Base-by-base conservation (phyloP, 2,113 vertebrate species). In the Oophaga pumilio region DNA sequence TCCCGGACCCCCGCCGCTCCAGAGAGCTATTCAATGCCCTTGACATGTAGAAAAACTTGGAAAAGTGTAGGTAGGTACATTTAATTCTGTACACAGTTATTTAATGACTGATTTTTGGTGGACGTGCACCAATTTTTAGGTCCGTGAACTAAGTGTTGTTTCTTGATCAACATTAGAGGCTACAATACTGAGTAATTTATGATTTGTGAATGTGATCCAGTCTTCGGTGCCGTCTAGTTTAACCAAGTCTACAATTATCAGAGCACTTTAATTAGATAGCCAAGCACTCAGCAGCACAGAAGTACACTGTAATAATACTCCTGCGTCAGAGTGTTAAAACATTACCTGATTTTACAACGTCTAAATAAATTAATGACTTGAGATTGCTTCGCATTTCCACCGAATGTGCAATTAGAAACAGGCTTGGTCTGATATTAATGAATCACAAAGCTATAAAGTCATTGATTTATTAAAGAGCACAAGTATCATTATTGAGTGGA, bases 231-330 rank as follows among this genome's bases (percentile, higher is more conserved):
- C n/a, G 17, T 53, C n/a, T 69, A 26, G 49, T 66, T 84, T 71
- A 84, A 69, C n/a, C 50, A 71, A 84, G 64, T 71, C 60, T 82
- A 71, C 66, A 69, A 84, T 84, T 84, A 57, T 50, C 17, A 53
- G 49, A 69, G 43, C 43, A 71, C 43, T 71, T 56, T 84, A 84
- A 73, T 84, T 84, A 53, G 82, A 73, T 57, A 57, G 82, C 82
- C 62, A 71, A 28, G 64, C 82, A 84, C 59, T 68, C 43, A n/a
- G 80, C 52, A 52, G 60, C 33, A 24, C 64, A 71, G 64, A 84
- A 73, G 62, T 33, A 84, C 64, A 53, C 64, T 84, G 82, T 83
- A 71, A 71, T 71, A 84, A 73, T 84, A 84, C 64, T 71, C 82
- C 66, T 56, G 82, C 50, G 66, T 71, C 82, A 33, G 18, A 22